Percentiles rank a stretch among this genome's conserved stretches.
These are phyloP conservation scores for Corythornis vintsioides DNA, from an alignment of 2,113 vertebrate species.

Conservation along the genomic window DNA sequence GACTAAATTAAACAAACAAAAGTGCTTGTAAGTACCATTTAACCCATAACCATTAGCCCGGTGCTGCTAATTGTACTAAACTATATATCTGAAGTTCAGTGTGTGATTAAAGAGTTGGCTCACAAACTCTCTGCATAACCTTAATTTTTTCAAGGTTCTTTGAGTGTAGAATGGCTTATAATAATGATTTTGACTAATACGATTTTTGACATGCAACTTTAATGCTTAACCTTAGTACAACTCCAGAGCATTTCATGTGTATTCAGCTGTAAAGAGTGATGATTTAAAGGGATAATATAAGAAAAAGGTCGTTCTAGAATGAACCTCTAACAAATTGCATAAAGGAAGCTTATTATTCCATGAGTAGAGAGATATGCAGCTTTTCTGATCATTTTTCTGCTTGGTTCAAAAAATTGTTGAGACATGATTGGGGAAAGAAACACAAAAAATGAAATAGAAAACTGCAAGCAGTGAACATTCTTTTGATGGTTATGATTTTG, in stretches of 20 bases:
- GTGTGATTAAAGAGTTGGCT: slow-evolving; percentile 81
- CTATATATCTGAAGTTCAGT: slow-evolving; percentile 69
- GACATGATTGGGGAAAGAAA: slow-evolving; percentile 78
- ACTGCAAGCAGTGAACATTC: slow-evolving; percentile 77
- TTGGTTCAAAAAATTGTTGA: slow-evolving; percentile 80
- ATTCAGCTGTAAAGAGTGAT: slow-evolving; percentile 87
- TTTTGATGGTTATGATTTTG: slow-evolving; percentile 79
- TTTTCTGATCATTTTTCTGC: slow-evolving; percentile 81
- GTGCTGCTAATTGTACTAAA: slow-evolving; percentile 77
- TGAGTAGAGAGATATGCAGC: slow-evolving; percentile 74
- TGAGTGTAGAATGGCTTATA: slow-evolving; percentile 86
- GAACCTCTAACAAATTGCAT: slow-evolving; percentile 87
- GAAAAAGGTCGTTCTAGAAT: slow-evolving; percentile 86
- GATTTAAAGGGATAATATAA: slow-evolving; percentile 88
- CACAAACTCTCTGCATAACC: slow-evolving; percentile 82
- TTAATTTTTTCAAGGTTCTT: slow-evolving; percentile 89
- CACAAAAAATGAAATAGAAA: slow-evolving; percentile 79
- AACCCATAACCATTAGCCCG: slow-evolving; percentile 66
- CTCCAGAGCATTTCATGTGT: slow-evolving; percentile 86
- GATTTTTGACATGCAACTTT: slow-evolving; percentile 88
- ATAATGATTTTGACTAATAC: slow-evolving; percentile 89
- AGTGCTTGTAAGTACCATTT: slow-evolving; percentile 57
- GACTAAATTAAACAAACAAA: slow-evolving; percentile 75
- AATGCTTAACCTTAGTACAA: slow-evolving; percentile 88
- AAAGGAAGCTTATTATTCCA: slow-evolving; percentile 82